Evolutionary conservation across 2,888 invertebrate species (phyloP).

Genomic region (Dryobota labecula): DNA sequence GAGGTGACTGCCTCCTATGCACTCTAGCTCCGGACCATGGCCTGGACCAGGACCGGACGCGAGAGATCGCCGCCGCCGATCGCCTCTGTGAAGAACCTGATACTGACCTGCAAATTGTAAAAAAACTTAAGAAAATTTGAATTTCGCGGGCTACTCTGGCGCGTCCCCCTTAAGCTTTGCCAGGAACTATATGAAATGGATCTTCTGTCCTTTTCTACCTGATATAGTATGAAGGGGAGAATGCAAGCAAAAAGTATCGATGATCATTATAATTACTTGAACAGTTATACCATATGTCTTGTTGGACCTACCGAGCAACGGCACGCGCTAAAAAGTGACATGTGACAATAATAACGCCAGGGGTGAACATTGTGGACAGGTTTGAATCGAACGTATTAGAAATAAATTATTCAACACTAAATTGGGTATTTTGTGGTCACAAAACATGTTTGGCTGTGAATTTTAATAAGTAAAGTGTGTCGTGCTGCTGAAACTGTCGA

Average conservation of each 20-base stretch:
- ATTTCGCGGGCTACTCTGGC: no score
- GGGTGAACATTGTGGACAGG: neutral
- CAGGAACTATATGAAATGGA: neutral
- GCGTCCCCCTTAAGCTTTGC: neutral
- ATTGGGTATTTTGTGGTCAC: neutral
- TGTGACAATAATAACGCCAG: constrained; percentile 41
- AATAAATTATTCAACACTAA: constrained; percentile 30
- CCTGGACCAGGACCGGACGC: no score
- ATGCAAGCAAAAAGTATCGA: constrained; percentile 58
- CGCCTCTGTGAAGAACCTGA: no score
- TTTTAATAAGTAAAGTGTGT: neutral
- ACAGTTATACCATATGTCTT: constrained; percentile 59
- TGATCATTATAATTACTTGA: constrained; percentile 55
- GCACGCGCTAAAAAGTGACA: constrained; percentile 44
- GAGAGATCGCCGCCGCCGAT: no score
- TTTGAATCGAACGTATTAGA: constrained; percentile 2
- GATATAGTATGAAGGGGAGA: constrained; percentile 42
- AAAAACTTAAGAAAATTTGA: no score
- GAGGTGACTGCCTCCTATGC: no score
- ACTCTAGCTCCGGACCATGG: no score
- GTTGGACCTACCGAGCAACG: constrained; percentile 1
- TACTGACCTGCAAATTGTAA: no score
- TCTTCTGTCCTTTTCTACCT: constrained; percentile 24
- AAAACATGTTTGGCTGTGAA: neutral
- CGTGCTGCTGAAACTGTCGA: neutral